Evolutionary conservation across 2,113 vertebrate species (phyloP).

Genomic region (Trochalopteron elliotii): DNA sequence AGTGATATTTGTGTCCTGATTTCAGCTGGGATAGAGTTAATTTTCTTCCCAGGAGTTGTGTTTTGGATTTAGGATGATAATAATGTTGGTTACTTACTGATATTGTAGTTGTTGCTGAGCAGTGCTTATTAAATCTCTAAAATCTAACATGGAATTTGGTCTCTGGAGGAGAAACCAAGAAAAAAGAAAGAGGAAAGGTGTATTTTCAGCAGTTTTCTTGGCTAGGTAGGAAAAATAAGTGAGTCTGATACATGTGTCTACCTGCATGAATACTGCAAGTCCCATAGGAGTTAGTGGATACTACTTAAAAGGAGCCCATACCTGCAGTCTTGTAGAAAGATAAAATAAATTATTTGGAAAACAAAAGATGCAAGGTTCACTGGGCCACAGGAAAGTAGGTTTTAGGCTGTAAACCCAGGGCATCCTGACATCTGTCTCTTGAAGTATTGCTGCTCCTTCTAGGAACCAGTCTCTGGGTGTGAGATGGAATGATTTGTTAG

Average conservation of each 20-base stretch:
- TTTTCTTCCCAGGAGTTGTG: neutral
- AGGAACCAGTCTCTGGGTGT: neutral
- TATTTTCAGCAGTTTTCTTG: neutral
- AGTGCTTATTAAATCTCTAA: neutral
- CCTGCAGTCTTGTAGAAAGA: neutral
- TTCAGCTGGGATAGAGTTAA: neutral
- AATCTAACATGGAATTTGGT: neutral
- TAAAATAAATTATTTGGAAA: neutral
- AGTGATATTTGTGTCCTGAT: neutral
- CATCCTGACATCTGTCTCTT: neutral
- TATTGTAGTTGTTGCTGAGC: neutral
- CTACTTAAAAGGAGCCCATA: neutral
- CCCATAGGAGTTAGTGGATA: neutral
- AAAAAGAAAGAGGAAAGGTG: neutral
- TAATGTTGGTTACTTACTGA: neutral
- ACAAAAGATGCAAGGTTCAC: neutral
- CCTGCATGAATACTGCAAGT: neutral
- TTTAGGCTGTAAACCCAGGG: neutral
- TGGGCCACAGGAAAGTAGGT: neutral
- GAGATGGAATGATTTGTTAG: neutral
- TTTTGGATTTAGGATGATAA: neutral
- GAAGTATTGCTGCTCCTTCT: slow-evolving; percentile 3
- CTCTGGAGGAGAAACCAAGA: neutral
- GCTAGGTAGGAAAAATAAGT: neutral
- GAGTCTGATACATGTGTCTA: neutral